Conservation (phyloP, 1,140 invertebrate species). For the Episyrphus balteatus region DNA sequence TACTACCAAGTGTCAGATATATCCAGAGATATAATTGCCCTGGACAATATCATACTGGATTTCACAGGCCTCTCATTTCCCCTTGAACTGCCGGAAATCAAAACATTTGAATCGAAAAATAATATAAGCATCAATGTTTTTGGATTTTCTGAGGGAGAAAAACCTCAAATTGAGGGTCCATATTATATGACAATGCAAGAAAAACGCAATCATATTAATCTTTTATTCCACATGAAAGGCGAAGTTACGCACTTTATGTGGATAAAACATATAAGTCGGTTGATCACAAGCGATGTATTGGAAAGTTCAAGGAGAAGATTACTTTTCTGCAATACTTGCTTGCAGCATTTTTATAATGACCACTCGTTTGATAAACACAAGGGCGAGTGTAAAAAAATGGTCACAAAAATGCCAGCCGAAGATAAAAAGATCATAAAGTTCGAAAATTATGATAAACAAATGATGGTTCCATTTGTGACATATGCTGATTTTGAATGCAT, state of each 20-base stretch:
- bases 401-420: slow-evolving; percentile 11
- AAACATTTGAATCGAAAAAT: too few relatives aligned
- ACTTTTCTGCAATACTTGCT: slow-evolving; percentile 17
- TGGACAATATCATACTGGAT: too few relatives aligned
- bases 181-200: neutral
- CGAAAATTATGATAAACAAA: slow-evolving; percentile 19
- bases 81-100: too few relatives aligned
- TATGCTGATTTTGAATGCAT: slow-evolving; percentile 31
- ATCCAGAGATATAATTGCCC: too few relatives aligned
- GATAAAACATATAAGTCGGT: slow-evolving; percentile 16
- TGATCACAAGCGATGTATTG: slow-evolving; percentile 9
- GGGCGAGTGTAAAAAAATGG: slow-evolving; percentile 10
- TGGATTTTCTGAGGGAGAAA: too few relatives aligned
- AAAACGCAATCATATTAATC: neutral
- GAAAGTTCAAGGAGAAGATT: too few relatives aligned
- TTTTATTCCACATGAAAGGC: slow-evolving; percentile 8
- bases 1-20: neutral
- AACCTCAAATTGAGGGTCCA: neutral
- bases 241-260: slow-evolving; percentile 7
- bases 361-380: slow-evolving; percentile 10
- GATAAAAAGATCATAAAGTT: slow-evolving; percentile 15
- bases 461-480: slow-evolving; percentile 19
- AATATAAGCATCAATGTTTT: too few relatives aligned
- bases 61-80: too few relatives aligned
- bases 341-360: slow-evolving; percentile 14